Evolutionary conservation across 2,113 vertebrate species (phyloP).

Genomic region (Romanogobio albipinnatus): DNA sequence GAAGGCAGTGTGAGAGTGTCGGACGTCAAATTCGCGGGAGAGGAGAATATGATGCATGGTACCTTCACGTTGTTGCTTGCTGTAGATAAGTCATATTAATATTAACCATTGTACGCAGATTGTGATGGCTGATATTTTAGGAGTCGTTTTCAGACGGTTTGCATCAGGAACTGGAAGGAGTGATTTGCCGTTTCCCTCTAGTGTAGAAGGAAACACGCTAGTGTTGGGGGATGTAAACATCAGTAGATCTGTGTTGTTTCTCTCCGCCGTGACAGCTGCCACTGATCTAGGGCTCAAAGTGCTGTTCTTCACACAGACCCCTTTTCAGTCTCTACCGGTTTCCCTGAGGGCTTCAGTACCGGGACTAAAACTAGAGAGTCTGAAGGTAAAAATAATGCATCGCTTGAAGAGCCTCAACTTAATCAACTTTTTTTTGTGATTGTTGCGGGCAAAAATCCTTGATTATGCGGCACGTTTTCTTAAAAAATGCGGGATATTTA

Average conservation of each 20-base stretch:
- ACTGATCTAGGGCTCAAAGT: slow-evolving; percentile 66
- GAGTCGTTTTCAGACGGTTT: slow-evolving; percentile 66
- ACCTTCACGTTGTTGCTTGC: neutral
- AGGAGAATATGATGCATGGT: neutral
- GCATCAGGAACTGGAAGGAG: slow-evolving; percentile 8
- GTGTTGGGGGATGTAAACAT: slow-evolving; percentile 67
- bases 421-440: too few species aligned
- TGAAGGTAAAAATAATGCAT: slow-evolving; percentile 68
- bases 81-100: neutral
- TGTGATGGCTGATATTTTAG: slow-evolving; percentile 71
- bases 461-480: too few species aligned
- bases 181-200: neutral
- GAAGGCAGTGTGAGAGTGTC: neutral
- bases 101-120: neutral
- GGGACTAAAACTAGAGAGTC: slow-evolving; percentile 62
- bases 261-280: slow-evolving; percentile 73
- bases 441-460: too few species aligned
- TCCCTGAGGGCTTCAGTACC: slow-evolving; percentile 64
- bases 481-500: too few species aligned
- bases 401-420: neutral
- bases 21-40: neutral
- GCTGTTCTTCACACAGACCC: slow-evolving; percentile 70
- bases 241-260: slow-evolving; percentile 69
- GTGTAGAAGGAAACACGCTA: slow-evolving; percentile 51
- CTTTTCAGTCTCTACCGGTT: slow-evolving; percentile 71